phyloP scores from a whole-genome alignment of 2,113 vertebrate genomes.

The Bubo bubo region DNA sequence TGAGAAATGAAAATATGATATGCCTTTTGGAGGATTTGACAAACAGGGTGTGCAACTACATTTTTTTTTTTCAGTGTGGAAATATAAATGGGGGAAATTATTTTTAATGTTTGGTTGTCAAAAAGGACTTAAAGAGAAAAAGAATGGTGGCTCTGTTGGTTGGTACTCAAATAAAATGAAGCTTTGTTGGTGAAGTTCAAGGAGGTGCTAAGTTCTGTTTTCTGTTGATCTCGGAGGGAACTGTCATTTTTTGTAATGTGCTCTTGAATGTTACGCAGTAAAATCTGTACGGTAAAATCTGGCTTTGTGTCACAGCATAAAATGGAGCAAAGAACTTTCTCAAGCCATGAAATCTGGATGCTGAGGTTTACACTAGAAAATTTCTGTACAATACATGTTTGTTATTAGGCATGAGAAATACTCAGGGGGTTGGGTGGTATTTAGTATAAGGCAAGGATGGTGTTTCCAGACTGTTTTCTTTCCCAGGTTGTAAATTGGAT shows the following conservation, averaged over 20 bases:
- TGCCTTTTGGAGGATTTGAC: neutral
- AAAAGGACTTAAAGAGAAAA: neutral
- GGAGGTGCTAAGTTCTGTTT: neutral
- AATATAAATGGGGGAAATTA: neutral
- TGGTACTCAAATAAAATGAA: neutral
- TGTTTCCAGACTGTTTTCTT: neutral
- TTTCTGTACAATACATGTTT: neutral
- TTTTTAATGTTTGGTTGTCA: neutral
- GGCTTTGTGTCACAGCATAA: neutral
- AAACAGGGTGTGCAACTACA: neutral
- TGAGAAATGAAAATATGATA: neutral
- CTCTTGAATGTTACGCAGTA: neutral
- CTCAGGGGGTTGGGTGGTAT: neutral
- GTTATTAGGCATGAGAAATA: neutral
- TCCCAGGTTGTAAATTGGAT: rapidly evolving
- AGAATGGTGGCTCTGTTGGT: conserved; percentile 9
- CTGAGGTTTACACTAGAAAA: neutral
- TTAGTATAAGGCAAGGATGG: neutral
- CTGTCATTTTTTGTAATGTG: neutral
- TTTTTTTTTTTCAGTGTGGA: neutral
- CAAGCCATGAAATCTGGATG: neutral
- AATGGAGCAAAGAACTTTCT: neutral
- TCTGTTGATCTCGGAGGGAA: neutral
- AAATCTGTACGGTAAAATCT: neutral
- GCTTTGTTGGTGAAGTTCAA: neutral